Conservation (phyloP, 2,888 invertebrate species). For the Stenichneumon culpator region DNA sequence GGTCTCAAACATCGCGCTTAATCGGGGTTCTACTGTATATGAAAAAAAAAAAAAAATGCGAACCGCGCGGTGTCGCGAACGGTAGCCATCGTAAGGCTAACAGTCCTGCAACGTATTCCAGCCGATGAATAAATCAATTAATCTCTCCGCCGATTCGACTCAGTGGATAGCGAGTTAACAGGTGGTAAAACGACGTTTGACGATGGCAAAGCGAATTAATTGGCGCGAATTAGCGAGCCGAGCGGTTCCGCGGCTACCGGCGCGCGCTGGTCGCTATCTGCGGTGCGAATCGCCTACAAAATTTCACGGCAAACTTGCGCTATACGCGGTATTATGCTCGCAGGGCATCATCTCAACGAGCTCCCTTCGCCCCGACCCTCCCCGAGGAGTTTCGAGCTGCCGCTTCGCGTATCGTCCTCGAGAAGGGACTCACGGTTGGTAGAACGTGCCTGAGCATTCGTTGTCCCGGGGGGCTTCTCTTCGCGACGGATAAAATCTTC, state of each 20-base stretch:
- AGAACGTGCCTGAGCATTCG: constrained; percentile 83
- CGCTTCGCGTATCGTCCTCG: constrained; percentile 48
- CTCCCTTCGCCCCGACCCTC: neutral
- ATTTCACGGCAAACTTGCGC: constrained; percentile 33
- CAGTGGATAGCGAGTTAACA: neutral
- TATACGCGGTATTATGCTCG: constrained; percentile 10
- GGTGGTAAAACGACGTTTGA: neutral
- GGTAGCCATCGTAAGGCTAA: no score
- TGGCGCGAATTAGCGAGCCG: neutral
- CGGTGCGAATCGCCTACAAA: constrained; percentile 29
- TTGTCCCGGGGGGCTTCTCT: constrained; percentile 71
- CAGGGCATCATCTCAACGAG: neutral
- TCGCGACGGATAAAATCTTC: constrained; percentile 79
- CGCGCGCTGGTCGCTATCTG: constrained; percentile 34
- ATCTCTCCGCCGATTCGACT: no score
- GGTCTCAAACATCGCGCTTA: no score
- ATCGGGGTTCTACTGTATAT: no score
- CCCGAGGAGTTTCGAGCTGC: constrained; percentile 31
- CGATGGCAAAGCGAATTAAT: constrained; percentile 7
- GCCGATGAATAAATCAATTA: no score
- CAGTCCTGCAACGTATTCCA: no score
- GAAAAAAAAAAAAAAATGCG: no score
- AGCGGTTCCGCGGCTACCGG: neutral
- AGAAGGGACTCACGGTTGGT: constrained; percentile 76
- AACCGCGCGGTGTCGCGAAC: no score